Base-by-base conservation (phyloP, 2,797 vertebrate species). In the Trematomus bernacchii region DNA sequence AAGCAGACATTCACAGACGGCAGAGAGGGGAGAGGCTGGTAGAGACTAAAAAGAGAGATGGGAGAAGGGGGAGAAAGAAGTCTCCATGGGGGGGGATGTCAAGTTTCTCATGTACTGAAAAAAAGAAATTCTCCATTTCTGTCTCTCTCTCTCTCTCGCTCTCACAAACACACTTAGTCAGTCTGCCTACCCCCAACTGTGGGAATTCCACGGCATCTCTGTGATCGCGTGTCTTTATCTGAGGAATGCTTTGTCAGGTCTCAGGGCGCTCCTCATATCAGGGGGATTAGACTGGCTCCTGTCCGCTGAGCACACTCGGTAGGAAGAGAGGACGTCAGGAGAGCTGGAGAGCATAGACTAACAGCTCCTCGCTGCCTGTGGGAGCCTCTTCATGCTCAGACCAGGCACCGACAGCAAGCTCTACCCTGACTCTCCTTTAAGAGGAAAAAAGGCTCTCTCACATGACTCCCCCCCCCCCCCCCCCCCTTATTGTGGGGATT, bases 231-330 rank as follows among this genome's bases (percentile, higher is more conserved):
- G 93, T 90, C 90, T 97, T 99, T 99, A 99, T 99, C 98, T 99
- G 94, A 97, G 97, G 98, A 99, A 99, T 99, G 97, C 95, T 96
- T 93, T 97, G 97, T 98, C 97, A 98, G 96, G 96, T 96, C 96
- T 98, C 97, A 96, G 95, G 96, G 95, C 91, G 92, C 97, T 98
- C 96, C 96, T 97, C 96, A 95, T 99, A 98, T 99, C 97, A 97
- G 97, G 94, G 95, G 97, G 97, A 97, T 99, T 99, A 99, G 96
- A 95, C 92, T 91, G 94, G 93, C 94, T 95, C 95, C 95, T 92
- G 91, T 91, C 90, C 90, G 86, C 91, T 91, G 86, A 90, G 90
- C 87, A 68, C 88, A 87, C 87, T 89, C 83, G 30, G 85, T 87
- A 79, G 86, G 77, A 80, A 85, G 77, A 81, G 83, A 80, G 78